phyloP scores from a whole-genome alignment of 2,888 invertebrate genomes.

The Steinernema scapterisci region DNA sequence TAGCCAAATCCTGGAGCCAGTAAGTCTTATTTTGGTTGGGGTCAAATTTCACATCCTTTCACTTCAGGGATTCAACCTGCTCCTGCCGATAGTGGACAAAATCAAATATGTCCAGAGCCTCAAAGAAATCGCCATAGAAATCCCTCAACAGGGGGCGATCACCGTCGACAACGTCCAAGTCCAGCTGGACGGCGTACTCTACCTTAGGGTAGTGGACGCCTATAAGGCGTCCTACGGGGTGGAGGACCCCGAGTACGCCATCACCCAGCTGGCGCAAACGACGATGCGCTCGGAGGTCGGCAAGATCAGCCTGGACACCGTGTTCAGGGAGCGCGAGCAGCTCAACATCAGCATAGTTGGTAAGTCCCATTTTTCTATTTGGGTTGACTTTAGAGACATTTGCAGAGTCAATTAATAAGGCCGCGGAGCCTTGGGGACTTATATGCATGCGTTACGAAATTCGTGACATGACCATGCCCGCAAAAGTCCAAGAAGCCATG shows the following conservation, averaged over 20 bases:
- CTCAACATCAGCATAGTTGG: conserved; percentile 88
- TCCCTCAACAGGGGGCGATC: conserved; percentile 97
- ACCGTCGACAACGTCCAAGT: conserved; percentile 95
- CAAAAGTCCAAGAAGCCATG: conserved; percentile 95
- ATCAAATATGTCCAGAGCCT: conserved; percentile 96
- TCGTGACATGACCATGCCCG: conserved; percentile 84
- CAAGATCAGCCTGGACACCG: conserved; percentile 92
- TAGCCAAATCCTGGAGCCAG: conserved; percentile 85
- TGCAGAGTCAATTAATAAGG: conserved; percentile 88
- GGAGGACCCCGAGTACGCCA: conserved; percentile 98
- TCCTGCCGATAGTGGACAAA: conserved; percentile 87
- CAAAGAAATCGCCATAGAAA: conserved; percentile 98
- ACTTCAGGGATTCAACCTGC: conserved; percentile 81
- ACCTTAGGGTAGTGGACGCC: conserved; percentile 88
- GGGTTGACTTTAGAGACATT: neutral
- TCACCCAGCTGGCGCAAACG: conserved; percentile 97
- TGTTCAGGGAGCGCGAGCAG: conserved; percentile 90
- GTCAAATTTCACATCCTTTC: neutral
- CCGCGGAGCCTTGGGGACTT: conserved; percentile 97
- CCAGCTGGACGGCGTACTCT: conserved; percentile 93
- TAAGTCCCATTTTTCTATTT: conserved; percentile 48
- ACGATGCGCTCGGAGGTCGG: conserved; percentile 99
- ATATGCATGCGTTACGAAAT: conserved; percentile 93
- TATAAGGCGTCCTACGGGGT: conserved; percentile 92
- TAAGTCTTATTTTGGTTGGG: conserved; percentile 67